Evolutionary conservation across 2,113 vertebrate species (phyloP), one percentile per base, ranked within the genome.

Genomic region (Cynopterus brachyotis): DNA sequence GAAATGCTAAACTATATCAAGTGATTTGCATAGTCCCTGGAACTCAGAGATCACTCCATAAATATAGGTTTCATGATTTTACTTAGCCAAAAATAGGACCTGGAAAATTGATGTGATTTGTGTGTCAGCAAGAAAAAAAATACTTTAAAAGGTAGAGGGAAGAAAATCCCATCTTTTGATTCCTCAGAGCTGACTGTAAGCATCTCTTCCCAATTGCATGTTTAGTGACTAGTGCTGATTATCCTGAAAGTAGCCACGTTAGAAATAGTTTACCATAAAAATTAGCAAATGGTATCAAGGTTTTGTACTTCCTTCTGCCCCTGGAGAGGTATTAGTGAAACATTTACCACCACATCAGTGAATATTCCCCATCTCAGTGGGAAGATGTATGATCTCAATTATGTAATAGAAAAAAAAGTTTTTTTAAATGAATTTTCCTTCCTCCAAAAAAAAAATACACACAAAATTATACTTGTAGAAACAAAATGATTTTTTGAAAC

Each of bases 341-440:
- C 20, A 76, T 76, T 72, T 8, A 35, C 62, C 24, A 82, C 28
- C 42, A 47, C 0, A 24, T 19, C 6, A 57, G 1, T 24, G 28
- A 79, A 37, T 45, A 60, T 19, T 78, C 13, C 32, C 47, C 8
- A 60, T 30, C 12, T 57, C 9, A 1, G 11, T 30, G 35, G 37
- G 60, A 75, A 79, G 82, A 79, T 53, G 40, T 47, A 17, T 62
- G 26, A 24, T 73, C 32, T 80, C 37, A 35, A 26, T 67, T 86
- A n/a, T 55, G 32, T 37, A 60, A 72, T 9, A 78, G 32, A 3
- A 53, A 91, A 91, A 17, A 28, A 57, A 40, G 17, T 32, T 76
- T 83, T 32, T 26, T 94, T 78, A 12, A 93, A 81, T 73, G 22
- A 94, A 78, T 72, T 92, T 92, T 24, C 24, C 37, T 82, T 73